Evolutionary conservation across 2,888 invertebrate species (phyloP).

Genomic region (Bursaphelenchus okinawaensis): DNA sequence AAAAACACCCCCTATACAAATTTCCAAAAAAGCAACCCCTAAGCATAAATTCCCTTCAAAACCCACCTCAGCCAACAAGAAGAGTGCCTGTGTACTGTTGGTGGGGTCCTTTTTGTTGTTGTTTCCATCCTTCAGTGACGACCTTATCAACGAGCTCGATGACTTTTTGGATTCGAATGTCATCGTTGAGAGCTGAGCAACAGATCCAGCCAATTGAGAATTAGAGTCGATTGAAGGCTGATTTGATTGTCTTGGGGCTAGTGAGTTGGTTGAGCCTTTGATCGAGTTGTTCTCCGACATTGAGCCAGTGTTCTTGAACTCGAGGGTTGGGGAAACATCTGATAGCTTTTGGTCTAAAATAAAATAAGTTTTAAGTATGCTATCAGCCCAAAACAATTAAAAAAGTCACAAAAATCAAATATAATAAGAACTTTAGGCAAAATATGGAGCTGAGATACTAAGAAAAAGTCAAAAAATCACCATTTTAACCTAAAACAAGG

Average conservation of each 20-base stretch:
- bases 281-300: conserved; percentile 34
- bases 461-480: too few relatives aligned
- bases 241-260: conserved; percentile 18
- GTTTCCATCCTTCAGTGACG: conserved; percentile 40
- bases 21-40: background rate
- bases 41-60: background rate
- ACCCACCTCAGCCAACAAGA: conserved; percentile 68
- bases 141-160: conserved; percentile 40
- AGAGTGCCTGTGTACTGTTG: conserved; percentile 76
- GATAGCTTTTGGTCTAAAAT: conserved; percentile 26
- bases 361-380: conserved; percentile 2
- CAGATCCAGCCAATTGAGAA: conserved; percentile 20
- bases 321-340: conserved; percentile 28
- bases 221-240: conserved; percentile 5
- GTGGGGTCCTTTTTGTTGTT: conserved; percentile 50
- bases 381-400: too few relatives aligned
- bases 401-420: too few relatives aligned
- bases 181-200: conserved; percentile 17
- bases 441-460: too few relatives aligned
- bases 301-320: conserved; percentile 14
- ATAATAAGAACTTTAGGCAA: too few relatives aligned
- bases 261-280: conserved; percentile 36
- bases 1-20: background rate
- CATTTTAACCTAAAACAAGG: too few relatives aligned
- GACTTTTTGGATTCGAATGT: conserved; percentile 38